Conservation (phyloP, 2,888 invertebrate genomes). For the Trachelus iudaicus region DNA sequence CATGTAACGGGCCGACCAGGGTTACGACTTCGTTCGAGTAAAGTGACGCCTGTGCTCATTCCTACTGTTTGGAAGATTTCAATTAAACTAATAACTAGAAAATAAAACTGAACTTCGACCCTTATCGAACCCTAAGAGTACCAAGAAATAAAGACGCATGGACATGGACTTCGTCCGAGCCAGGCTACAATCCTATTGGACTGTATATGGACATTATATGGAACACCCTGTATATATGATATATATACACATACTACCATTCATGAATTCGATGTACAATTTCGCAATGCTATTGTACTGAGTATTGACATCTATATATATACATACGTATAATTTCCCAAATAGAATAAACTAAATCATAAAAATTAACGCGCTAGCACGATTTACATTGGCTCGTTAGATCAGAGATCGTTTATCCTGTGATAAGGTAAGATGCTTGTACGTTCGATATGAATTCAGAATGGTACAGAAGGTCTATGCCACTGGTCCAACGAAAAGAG, state of each 20-base stretch:
- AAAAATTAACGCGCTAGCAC: not conserved
- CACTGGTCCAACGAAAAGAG: too few species aligned
- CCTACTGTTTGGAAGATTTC: too few species aligned
- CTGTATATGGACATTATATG: not conserved
- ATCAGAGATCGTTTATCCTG: too few species aligned
- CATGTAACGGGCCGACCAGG: not conserved
- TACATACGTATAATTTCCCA: not conserved
- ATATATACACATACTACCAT: not conserved
- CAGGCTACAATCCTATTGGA: not conserved
- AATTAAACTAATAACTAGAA: too few species aligned
- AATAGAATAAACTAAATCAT: not conserved
- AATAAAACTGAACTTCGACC: too few species aligned
- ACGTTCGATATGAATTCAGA: not conserved
- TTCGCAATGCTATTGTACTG: slow-evolving; percentile 9
- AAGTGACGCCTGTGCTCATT: not conserved
- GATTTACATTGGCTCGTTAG: too few species aligned
- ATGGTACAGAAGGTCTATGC: not conserved
- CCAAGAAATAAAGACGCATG: not conserved
- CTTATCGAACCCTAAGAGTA: not conserved
- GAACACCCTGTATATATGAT: not conserved
- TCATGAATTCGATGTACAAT: not conserved
- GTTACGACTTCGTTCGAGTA: not conserved
- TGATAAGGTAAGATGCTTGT: not conserved
- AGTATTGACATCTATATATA: slow-evolving; percentile 17
- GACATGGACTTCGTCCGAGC: not conserved